A percentile compares a stretch with the other conserved stretches of the same genome.
Conservation (phyloP, 2,113 vertebrate species). For the Dasyurus viverrinus region DNA sequence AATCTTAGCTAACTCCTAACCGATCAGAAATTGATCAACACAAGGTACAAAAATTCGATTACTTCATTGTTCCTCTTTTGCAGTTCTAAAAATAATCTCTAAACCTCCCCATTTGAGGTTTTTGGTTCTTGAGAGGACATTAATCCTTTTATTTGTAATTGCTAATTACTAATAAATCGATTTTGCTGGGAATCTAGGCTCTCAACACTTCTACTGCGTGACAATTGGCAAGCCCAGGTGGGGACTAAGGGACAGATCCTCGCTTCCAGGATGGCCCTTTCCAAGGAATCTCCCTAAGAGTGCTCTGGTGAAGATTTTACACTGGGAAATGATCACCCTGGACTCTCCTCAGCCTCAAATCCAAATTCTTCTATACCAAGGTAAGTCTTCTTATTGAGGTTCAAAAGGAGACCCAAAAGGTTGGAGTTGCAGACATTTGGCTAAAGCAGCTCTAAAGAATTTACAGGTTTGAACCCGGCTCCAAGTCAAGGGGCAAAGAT, state of each 20-base stretch:
- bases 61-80: neutral
- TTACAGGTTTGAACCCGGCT: no score
- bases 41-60: neutral
- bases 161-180: neutral
- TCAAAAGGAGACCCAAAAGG: no score
- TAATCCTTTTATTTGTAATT: neutral
- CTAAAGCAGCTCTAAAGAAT: no score
- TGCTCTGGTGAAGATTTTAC: neutral
- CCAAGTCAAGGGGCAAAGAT: no score
- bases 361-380: neutral
- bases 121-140: neutral
- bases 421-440: no score
- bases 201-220: neutral
- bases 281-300: neutral
- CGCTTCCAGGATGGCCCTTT: neutral
- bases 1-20: neutral
- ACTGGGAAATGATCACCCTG: neutral
- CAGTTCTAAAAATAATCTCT: neutral
- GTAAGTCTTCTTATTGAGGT: neutral
- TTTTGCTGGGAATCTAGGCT: neutral
- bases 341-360: neutral
- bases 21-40: neutral
- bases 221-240: neutral
- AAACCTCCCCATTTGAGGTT: neutral
- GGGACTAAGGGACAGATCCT: neutral